These are phyloP conservation scores for Gavia stellata DNA, from an alignment of 2,113 vertebrate species.

Conservation along the genomic window DNA sequence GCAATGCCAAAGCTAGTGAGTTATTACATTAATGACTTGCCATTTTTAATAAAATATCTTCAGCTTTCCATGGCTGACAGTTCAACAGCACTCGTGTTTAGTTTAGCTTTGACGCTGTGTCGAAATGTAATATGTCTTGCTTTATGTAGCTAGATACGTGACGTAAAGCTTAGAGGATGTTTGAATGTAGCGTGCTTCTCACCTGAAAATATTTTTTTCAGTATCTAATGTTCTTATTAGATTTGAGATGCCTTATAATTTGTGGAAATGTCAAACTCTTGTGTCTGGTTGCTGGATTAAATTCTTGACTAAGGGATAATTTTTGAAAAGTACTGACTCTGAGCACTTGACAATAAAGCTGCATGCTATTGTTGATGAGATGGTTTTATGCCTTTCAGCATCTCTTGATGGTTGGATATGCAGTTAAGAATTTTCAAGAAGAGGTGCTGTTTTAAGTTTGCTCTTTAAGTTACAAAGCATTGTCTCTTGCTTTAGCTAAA, in stretches of 20 bases:
- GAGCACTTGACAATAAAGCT: background rate
- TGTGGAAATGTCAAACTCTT: background rate
- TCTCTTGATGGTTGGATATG: background rate
- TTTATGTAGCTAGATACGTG: background rate
- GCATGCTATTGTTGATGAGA: background rate
- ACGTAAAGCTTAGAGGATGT: background rate
- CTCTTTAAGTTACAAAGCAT: background rate
- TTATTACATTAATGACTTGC: background rate
- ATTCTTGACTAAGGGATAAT: background rate
- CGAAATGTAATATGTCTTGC: background rate
- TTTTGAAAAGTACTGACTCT: background rate
- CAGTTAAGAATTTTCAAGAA: background rate
- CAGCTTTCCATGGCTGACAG: background rate
- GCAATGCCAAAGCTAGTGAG: slow-evolving; percentile 87
- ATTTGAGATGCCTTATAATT: background rate
- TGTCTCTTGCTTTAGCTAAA: slow-evolving; percentile 64
- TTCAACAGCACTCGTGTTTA: background rate
- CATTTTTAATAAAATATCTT: background rate
- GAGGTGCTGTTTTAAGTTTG: background rate
- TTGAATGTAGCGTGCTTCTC: background rate
- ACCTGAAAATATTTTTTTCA: background rate
- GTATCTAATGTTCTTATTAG: background rate
- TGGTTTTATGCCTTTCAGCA: background rate
- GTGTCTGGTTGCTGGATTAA: background rate
- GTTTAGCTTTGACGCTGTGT: background rate